Evolutionary conservation across 2,888 invertebrate genomes (phyloP).

Genomic region (Spicauda simplicius): DNA sequence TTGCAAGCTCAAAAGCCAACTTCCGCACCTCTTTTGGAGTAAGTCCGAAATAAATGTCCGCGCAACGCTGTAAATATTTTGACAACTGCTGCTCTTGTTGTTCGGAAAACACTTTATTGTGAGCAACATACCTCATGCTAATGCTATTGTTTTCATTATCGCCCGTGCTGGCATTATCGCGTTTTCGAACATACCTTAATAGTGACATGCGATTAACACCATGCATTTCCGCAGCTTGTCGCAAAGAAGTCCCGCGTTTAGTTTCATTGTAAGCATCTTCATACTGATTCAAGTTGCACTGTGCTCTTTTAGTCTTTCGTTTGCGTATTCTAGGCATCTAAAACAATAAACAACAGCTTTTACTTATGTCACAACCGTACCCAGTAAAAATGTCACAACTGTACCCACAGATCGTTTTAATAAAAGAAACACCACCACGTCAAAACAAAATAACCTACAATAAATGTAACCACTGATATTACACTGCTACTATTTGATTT

Average conservation of each 20-base stretch:
- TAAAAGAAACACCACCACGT: no score
- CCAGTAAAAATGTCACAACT: neutral
- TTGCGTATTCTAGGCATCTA: neutral
- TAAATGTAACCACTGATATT: no score
- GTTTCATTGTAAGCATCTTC: neutral
- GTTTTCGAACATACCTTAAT: neutral
- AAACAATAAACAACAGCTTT: neutral
- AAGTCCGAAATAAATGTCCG: slow-evolving; percentile 46
- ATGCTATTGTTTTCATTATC: neutral
- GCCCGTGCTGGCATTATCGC: neutral
- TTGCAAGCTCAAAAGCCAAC: slow-evolving; percentile 44
- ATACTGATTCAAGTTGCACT: neutral
- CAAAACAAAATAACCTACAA: no score
- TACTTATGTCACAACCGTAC: neutral
- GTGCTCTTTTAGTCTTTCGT: neutral
- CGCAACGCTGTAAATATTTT: slow-evolving; percentile 42
- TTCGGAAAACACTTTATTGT: slow-evolving; percentile 39
- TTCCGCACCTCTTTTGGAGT: slow-evolving; percentile 41
- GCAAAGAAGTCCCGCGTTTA: neutral
- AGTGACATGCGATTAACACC: neutral
- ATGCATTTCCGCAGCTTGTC: neutral
- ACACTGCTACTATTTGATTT: no score
- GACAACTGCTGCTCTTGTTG: slow-evolving; percentile 40
- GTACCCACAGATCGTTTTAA: no score
- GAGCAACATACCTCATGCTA: slow-evolving; percentile 38